Conservation (phyloP, 92 coral and sea anemone genomes). For the Phenganax stokvisi region DNA sequence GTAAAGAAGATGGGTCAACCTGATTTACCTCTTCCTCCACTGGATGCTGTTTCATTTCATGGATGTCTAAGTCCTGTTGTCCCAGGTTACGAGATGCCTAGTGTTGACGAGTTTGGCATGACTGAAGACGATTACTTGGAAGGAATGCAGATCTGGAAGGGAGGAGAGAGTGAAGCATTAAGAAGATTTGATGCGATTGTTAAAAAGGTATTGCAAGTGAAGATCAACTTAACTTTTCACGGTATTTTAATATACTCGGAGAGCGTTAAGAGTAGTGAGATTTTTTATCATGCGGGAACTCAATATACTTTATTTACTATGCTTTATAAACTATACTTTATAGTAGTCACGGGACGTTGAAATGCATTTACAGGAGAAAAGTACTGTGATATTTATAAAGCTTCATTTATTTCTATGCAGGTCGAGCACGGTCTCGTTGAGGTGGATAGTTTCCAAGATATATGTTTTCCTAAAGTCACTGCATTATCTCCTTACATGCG, state of each 20-base stretch:
- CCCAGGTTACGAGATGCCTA: conserved; percentile 45
- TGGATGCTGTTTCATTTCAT: conserved; percentile 51
- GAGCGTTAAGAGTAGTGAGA: too few species aligned
- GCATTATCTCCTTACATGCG: conserved; percentile 68
- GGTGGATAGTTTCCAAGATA: conserved; percentile 22
- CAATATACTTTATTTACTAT: too few species aligned
- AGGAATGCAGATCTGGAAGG: conserved; percentile 58
- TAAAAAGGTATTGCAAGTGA: conserved; percentile 54
- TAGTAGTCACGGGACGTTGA: neutral
- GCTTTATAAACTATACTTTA: neutral
- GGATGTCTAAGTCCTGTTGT: conserved; percentile 66
- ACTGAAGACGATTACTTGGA: conserved; percentile 39
- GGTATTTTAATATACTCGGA: too few species aligned
- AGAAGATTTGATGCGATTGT: conserved; percentile 54
- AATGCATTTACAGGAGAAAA: neutral
- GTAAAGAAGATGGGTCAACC: conserved; percentile 85
- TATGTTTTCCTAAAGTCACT: conserved; percentile 45
- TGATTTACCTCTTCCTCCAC: conserved; percentile 59
- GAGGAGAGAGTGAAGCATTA: conserved; percentile 65
- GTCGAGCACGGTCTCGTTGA: conserved; percentile 1
- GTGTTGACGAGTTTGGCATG: conserved; percentile 55
- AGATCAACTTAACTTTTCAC: neutral
- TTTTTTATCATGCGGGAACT: too few species aligned
- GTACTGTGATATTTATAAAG: neutral
- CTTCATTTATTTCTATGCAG: neutral